These are phyloP conservation scores for Hylyphantes graminicola DNA, from an alignment of 1,140 invertebrate species.

Conservation along the genomic window DNA sequence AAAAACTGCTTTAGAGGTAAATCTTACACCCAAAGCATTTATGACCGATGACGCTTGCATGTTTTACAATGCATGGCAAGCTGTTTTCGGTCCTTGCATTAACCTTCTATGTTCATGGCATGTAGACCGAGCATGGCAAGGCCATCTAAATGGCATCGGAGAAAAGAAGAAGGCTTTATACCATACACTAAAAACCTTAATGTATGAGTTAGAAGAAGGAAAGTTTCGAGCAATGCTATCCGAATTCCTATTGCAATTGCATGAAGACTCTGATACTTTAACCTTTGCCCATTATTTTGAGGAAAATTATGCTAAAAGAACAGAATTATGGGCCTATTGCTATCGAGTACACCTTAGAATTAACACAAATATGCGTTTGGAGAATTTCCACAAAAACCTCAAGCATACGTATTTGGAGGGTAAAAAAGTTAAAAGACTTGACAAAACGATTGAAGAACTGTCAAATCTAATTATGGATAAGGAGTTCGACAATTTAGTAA, in stretches of 20 bases:
- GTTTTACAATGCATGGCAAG: conserved; percentile 17
- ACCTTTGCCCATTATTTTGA: conserved; percentile 28
- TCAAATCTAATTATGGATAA: too few relatives aligned
- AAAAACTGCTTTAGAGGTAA: background rate
- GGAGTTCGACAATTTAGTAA: background rate
- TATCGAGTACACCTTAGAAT: too few relatives aligned
- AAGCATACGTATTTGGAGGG: too few relatives aligned
- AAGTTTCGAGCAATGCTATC: background rate
- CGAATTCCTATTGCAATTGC: background rate
- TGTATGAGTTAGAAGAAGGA: conserved; percentile 14
- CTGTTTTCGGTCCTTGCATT: background rate
- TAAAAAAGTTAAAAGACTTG: too few relatives aligned
- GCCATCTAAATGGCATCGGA: background rate
- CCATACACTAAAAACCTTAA: conserved; percentile 24
- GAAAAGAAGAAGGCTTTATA: background rate
- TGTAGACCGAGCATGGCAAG: background rate
- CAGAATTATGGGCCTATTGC: conserved; percentile 34
- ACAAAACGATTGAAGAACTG: too few relatives aligned
- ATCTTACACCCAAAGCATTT: background rate
- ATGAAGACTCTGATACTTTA: conserved; percentile 10
- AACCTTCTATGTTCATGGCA: conserved; percentile 33
- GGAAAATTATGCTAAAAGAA: background rate
- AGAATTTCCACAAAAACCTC: too few relatives aligned
- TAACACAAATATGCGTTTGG: too few relatives aligned
- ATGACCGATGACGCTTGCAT: conserved; percentile 31